Percentiles rank a stretch among this genome's conserved stretches.
These are phyloP conservation scores for Synchiropus splendidus DNA, from an alignment of 2,113 vertebrate genomes.

Conservation along the genomic window DNA sequence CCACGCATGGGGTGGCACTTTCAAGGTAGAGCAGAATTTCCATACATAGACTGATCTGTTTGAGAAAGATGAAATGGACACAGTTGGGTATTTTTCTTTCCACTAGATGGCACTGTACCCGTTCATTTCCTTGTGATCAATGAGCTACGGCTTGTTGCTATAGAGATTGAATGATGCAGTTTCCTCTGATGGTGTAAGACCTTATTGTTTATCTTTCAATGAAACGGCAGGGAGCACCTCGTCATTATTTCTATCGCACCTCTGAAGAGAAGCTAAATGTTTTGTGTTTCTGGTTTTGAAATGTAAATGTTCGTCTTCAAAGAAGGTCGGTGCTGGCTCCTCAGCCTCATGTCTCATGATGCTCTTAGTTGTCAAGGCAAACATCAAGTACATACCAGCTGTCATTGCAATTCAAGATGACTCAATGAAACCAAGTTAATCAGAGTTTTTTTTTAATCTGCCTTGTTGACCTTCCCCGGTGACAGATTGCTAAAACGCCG, in stretches of 20 bases:
- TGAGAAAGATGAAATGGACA: too few species aligned
- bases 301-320: background rate
- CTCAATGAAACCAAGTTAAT: too few species aligned
- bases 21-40: too few species aligned
- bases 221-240: conserved; percentile 19
- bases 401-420: too few species aligned
- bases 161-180: conserved; percentile 47
- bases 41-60: too few species aligned
- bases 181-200: conserved; percentile 16
- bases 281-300: conserved; percentile 21
- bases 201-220: conserved; percentile 37
- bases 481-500: background rate
- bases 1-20: too few species aligned
- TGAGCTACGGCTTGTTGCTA: conserved; percentile 35
- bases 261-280: conserved; percentile 1
- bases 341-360: too few species aligned
- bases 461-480: background rate
- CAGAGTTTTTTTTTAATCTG: too few species aligned
- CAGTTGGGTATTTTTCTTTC: conserved; percentile 1
- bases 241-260: conserved; percentile 19
- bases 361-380: too few species aligned
- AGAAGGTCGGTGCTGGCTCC: too few species aligned
- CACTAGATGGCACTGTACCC: conserved; percentile 48
- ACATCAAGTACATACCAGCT: too few species aligned
- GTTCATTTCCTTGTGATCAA: conserved; percentile 2